Evolutionary conservation across 30 jellyfish, hydroid and myxozoan species (phyloP), one percentile per base, ranked within the genome.

Genomic region (Nemopilema nomurai): DNA sequence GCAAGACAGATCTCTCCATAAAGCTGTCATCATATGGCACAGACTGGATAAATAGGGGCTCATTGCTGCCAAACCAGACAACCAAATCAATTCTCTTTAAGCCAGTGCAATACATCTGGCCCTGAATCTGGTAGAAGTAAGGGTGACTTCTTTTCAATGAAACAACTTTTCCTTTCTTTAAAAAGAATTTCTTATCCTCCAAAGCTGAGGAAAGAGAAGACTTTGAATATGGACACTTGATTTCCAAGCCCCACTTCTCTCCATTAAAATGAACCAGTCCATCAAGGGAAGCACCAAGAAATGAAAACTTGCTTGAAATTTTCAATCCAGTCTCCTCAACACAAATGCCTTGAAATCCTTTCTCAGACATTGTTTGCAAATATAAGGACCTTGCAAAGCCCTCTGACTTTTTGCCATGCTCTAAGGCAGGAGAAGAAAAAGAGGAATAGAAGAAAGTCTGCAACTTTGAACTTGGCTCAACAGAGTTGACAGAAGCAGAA

Each of bases 371-470:
- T 21, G 32, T 21, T 26, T 26, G 28, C 28, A 64, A 21, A 64
- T 64, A 64, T 26, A 64, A 26, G 28, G 28, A 70, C 53, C 49
- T 21, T 21, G 49, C 53, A 70, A 22, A 28, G 30, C 53, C 8
- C 49, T 70, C 81, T 20, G 24, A 70, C 27, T 22, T 22, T 24
- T 70, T 70, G 81, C 81, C 81, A 70, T 70, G 81, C 49, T 49
- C 49, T 24, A 49, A 22, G 49, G 27, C 24, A 64, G 81, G 53
- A 22, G 81, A 22, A 20, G 53, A 70, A 70, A 70, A 70, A 20
- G 49, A 28, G 27, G 49, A 20, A 70, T 70, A 70, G 53, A 22
- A 70, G 57, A 49, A 22, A 22, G 81, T 22, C 27, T 28, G 30
- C 27, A 70, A 22, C 53, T 70, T 70, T 70, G 49, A 70, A 22